Evolutionary conservation across 2,888 invertebrate genomes (phyloP), one percentile per base, ranked within the genome.

Genomic region (Gastracanthus pulcherrimus): DNA sequence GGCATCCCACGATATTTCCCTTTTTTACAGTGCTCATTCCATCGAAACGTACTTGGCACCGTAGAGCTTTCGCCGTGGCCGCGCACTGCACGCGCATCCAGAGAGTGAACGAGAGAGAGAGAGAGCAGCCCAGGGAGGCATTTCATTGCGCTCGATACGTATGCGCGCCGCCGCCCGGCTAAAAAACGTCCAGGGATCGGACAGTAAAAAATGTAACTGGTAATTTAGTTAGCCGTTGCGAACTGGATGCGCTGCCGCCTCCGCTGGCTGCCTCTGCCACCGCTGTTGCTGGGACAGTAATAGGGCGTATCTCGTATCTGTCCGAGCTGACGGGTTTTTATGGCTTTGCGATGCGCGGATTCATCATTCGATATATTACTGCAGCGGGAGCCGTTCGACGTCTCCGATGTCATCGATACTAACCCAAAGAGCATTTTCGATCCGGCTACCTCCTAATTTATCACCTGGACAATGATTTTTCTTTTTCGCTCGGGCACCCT

Each of bases 171-270:
- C 55, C 26, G 26, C 26, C 23, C 7, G 84, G 87, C 86, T 87
- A 87, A 90, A 90, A 89, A 89, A 88, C 86, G 88, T 84, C 87
- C 87, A 86, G 87, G 87, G 87, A 89, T 89, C 87, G 88, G 90
- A 90, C 90, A 89, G 89, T 90, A 91, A 91, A 90, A 90, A 90
- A 89, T 90, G 89, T 91, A 90, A 90, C 90, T 90, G 90, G 90
- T 90, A 90, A 91, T 91, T 90, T 90, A 89, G 90, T 91, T 90
- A 90, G 90, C 89, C 88, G 88, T 88, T 66, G 82, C 83, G 84
- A 88, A 87, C 88, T 87, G 88, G 87, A 84, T 78, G 75, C 81
- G 76, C 72, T 36, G 60, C 19, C 55, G 76, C 81, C 34, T 82
- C 78, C 82, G 85, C 60, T 62, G 66, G 80, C 23, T 55, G 55